Evolutionary conservation across 2,888 invertebrate species (phyloP).

Genomic region (Amiota communis): DNA sequence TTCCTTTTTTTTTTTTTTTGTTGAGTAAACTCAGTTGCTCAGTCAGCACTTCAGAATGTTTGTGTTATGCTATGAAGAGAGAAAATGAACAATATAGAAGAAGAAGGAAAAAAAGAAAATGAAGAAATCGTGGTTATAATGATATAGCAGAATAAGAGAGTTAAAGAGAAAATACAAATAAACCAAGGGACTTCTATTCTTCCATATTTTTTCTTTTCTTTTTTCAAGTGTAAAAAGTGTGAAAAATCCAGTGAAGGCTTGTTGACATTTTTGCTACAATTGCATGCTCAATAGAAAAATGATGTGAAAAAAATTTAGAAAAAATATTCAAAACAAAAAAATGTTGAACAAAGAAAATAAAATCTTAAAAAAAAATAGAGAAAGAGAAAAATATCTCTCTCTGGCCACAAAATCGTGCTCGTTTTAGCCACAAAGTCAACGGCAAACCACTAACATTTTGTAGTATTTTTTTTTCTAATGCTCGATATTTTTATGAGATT

Average conservation of each 20-base stretch:
- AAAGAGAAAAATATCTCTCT: neutral
- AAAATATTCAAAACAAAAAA: conserved; percentile 13
- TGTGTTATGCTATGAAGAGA: no score
- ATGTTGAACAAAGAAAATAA: conserved; percentile 17
- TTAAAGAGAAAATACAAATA: conserved; percentile 8
- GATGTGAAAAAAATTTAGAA: conserved; percentile 21
- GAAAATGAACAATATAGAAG: neutral
- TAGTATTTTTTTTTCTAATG: conserved; percentile 60
- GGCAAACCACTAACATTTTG: conserved; percentile 22
- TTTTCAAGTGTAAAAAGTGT: neutral
- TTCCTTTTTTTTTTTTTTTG: neutral
- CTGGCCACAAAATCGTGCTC: conserved; percentile 52
- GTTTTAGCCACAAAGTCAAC: conserved; percentile 33
- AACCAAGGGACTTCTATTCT: conserved; percentile 2
- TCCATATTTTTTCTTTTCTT: conserved; percentile 20
- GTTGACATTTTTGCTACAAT: conserved; percentile 46
- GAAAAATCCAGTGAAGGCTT: conserved; percentile 29
- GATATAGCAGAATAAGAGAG: neutral
- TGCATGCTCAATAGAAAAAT: conserved; percentile 43
- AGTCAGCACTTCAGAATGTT: no score
- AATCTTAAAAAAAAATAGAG: conserved; percentile 42
- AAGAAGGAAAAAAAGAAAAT: neutral
- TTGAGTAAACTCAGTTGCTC: no score
- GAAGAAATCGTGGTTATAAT: no score
- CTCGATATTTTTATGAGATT: conserved; percentile 50